Evolutionary conservation across 35 echinoderm and acorn worm species (phyloP), one percentile per base, ranked within the genome.

Genomic region (Apostichopus californicus): DNA sequence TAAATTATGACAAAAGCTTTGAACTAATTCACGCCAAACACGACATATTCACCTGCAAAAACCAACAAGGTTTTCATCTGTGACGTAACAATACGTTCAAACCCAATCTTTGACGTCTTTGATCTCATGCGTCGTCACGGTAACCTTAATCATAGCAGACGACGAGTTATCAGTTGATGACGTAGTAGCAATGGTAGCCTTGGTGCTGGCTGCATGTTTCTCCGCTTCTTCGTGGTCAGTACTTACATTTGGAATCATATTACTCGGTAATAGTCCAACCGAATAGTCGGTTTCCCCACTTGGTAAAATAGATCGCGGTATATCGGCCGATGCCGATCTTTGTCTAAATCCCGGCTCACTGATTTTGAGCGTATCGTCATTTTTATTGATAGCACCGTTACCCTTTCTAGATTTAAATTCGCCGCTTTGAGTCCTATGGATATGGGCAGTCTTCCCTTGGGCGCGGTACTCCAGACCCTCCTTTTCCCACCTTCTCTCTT

Each of bases 401-500:
- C 6, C 21, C 13, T 53, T 57, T 18, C 52, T 34, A 72, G 18
- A 65, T 52, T 89, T 75, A 55, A 68, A 68, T 89, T 68, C 86
- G 6, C 68, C 21, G 68, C 86, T 89, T 55, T 72, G 60, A 25
- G 86, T 89, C 22, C 86, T 89, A 54, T 89, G 86, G 24, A 89
- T 89, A 66, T 89, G 86, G 11, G 64, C 86, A 24, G 86, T 89
- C 5, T 75, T 89, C 8, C 86, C 86, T 52, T 89, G 86, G 0
- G 86, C 86, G 12, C 86, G 57, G 18, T 89, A 89, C 52, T 89
- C 86, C 0, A 89, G 86, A 28, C 86, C 86, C 52, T 89, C 86
- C 13, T 89, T 89, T 89, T 89, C 86, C 86, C 86, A 89, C 8
- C 86, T 58, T 66, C 86, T n/a, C 34, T 89, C 86, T 18, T 68